Conservation (phyloP, 2,797 vertebrate species). For the Protonibea diacanthus region DNA sequence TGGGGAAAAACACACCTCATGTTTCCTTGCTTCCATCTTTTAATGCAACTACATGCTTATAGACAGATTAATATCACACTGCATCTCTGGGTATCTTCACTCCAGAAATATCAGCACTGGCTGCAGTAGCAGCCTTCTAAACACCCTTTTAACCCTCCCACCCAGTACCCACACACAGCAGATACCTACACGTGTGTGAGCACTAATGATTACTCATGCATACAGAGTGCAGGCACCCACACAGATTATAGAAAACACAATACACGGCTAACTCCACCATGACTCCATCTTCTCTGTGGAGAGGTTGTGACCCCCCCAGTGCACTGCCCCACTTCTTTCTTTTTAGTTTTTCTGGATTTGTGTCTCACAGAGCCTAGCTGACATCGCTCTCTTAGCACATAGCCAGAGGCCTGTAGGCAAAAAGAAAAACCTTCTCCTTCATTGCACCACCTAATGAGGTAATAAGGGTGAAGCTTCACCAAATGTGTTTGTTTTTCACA, state of each 20-base stretch:
- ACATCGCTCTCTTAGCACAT: constrained; percentile 32
- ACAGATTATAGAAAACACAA: constrained; percentile 35
- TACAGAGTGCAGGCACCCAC: constrained; percentile 38
- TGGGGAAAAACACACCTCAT: constrained; percentile 19
- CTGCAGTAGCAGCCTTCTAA: constrained; percentile 15
- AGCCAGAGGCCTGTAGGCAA: constrained; percentile 40
- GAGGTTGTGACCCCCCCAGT: constrained; percentile 37
- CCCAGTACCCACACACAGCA: constrained; percentile 2
- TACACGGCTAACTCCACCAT: constrained; percentile 5
- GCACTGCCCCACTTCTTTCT: constrained; percentile 17
- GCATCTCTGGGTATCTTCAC: neutral
- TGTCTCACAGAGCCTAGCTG: constrained; percentile 23
- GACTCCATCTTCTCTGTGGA: constrained; percentile 30
- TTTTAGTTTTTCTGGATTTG: constrained; percentile 4
- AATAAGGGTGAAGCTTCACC: constrained; percentile 72
- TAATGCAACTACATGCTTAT: neutral
- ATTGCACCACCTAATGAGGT: constrained; percentile 68
- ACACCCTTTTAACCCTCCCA: constrained; percentile 13
- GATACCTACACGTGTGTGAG: constrained; percentile 33
- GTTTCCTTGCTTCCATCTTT: constrained; percentile 14
- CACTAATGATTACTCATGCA: constrained; percentile 49
- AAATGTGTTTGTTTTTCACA: constrained; percentile 80
- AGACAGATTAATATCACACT: neutral
- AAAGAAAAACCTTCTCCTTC: constrained; percentile 34
- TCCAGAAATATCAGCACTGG: constrained; percentile 5